Evolutionary conservation across 2,797 vertebrate genomes (phyloP), one percentile per base, ranked within the genome.

Genomic region (Fistularia commersonii): DNA sequence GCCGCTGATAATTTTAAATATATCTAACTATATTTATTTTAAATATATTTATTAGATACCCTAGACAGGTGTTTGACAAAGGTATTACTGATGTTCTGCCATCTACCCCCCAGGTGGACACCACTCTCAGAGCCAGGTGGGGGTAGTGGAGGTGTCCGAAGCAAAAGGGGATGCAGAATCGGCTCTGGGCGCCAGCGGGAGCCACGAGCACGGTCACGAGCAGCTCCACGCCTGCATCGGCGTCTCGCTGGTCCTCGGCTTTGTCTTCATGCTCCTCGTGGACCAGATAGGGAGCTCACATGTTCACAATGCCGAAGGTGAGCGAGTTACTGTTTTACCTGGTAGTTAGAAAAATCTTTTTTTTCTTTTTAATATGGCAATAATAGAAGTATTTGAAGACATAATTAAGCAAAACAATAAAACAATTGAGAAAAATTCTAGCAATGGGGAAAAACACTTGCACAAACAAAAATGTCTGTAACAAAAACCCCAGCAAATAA

Each of bases 191-290:
- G 37, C 33, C 10, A 57, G 67, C 1, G 74, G 64, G 35, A 86
- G 82, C 14, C 90, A 91, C 1, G 74, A 69, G 32, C 90, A 94
- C 45, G 66, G 80, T 45, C 95, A 96, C 0, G 92, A 96, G 76
- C 93, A 92, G 62, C 85, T 99, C 11, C 97, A 99, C 0, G 96
- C 97, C 68, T 98, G 90, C 86, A 99, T 99, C 1, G 96, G 97
- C 0, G 90, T 99, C 15, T 98, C 97, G 7, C 90, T 99, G 8
- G 96, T 99, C 0, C 88, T 99, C 0, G 97, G 97, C 68, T 99
- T 99, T 23, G 97, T 99, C 66, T 99, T 99, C 67, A 99, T 99
- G 97, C 89, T 99, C 7, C 73, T 99, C 47, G 95, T 99, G 60
- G 97, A 99, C 80, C 96, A 99, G 86, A 96, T 99, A 41, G 97